These are phyloP conservation scores for Enteromius fasciolatus DNA, from an alignment of 2,797 vertebrate species.

Conservation along the genomic window DNA sequence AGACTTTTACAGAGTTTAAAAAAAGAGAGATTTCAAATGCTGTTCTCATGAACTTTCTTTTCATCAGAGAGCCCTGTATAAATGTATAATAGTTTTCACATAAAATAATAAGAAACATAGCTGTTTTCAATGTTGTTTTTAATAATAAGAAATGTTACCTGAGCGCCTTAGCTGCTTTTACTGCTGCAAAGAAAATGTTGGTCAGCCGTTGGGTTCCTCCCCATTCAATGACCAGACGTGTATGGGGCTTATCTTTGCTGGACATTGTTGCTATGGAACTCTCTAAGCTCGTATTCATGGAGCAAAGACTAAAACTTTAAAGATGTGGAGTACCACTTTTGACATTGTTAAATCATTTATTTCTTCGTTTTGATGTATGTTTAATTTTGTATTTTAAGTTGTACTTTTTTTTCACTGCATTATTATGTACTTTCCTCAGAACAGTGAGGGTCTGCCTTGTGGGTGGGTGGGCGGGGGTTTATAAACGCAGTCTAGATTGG, in stretches of 20 bases:
- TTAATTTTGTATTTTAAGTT: background rate
- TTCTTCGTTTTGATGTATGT: background rate
- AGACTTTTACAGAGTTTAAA: background rate
- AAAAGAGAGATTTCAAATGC: background rate
- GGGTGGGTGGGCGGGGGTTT: too few species aligned
- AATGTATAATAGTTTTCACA: background rate
- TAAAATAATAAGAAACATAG: background rate
- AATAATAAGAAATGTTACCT: background rate
- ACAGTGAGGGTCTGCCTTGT: background rate
- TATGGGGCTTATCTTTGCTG: conserved; percentile 8
- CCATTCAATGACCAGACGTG: background rate
- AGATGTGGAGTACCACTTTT: background rate
- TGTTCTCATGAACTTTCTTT: background rate
- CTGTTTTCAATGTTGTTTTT: background rate
- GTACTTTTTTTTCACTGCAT: background rate
- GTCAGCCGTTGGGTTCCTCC: background rate
- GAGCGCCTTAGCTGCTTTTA: conserved; percentile 7
- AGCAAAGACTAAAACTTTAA: too few species aligned
- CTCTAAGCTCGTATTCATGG: conserved; percentile 14
- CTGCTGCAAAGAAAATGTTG: conserved; percentile 16
- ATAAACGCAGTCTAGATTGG: too few species aligned
- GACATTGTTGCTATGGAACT: conserved; percentile 12
- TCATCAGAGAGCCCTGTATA: background rate
- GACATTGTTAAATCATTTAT: background rate
- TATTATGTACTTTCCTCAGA: background rate